A percentile compares a stretch with the other conserved stretches of the same genome.
phyloP scores from a whole-genome alignment of 2,797 vertebrate species.

The Anguilla marmorata region DNA sequence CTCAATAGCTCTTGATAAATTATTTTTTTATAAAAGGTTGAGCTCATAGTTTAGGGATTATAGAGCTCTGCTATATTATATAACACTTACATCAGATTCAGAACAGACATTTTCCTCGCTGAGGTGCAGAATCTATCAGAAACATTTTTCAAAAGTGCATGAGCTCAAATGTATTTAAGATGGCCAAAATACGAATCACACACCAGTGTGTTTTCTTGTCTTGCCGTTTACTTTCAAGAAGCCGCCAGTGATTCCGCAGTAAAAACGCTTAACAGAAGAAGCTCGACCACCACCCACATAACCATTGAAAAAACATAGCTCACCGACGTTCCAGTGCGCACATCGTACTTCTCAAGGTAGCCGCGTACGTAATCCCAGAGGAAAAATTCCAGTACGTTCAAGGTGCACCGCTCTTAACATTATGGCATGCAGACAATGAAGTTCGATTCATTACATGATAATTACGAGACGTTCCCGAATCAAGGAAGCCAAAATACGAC shows the following conservation, averaged over 20 bases:
- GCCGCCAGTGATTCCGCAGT: not conserved
- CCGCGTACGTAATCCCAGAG: not conserved
- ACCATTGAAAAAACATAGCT: constrained; percentile 4
- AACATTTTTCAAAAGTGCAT: not conserved
- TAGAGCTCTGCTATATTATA: not conserved
- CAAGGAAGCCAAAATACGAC: not conserved
- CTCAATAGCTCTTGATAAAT: not conserved
- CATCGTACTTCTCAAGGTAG: not conserved
- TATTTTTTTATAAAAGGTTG: not conserved
- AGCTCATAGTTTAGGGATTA: constrained; percentile 1
- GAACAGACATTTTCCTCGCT: not conserved
- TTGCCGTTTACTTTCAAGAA: not conserved
- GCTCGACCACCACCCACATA: constrained; percentile 29
- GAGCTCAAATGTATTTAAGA: not conserved
- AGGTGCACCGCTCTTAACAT: not conserved
- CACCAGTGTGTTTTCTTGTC: not conserved
- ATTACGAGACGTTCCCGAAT: not conserved
- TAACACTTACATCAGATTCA: constrained; percentile 19
- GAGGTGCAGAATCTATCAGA: not conserved
- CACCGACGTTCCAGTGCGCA: not conserved
- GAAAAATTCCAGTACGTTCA: not conserved
- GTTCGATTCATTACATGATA: not conserved
- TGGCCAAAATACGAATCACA: not conserved
- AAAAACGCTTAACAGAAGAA: constrained; percentile 13
- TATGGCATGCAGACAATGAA: not conserved